Conservation (phyloP, 2,797 vertebrate species). For the Crotalus adamanteus region DNA sequence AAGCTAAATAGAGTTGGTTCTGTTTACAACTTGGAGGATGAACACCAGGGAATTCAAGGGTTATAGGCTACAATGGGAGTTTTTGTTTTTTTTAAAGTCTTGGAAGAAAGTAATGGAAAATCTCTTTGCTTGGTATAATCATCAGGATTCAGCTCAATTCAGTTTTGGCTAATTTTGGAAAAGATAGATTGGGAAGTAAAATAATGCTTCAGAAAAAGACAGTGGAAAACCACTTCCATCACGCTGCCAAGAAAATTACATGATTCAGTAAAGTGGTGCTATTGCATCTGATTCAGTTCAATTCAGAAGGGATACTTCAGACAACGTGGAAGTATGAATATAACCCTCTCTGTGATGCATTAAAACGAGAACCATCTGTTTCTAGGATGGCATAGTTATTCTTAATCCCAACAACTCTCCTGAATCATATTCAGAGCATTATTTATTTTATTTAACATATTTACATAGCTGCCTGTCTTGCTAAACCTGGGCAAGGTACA, state of each 20-base stretch:
- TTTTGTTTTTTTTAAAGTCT: background rate
- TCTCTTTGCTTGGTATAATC: background rate
- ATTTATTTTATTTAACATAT: background rate
- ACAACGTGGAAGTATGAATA: background rate
- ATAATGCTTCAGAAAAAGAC: background rate
- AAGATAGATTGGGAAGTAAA: background rate
- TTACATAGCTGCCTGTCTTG: background rate
- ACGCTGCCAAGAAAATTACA: background rate
- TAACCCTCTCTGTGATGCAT: background rate
- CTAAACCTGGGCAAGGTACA: background rate
- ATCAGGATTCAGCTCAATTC: background rate
- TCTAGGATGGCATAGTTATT: background rate
- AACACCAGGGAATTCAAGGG: background rate
- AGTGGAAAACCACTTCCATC: background rate
- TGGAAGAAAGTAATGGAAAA: background rate
- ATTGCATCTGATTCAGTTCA: background rate
- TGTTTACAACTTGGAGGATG: background rate
- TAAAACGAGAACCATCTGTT: background rate
- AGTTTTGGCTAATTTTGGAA: background rate
- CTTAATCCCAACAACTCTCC: background rate
- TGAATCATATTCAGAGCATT: background rate
- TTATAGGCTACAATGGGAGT: background rate
- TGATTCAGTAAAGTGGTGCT: background rate
- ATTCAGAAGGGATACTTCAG: background rate
- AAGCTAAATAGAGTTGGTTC: background rate